Evolutionary conservation across 1,140 invertebrate species (phyloP).

Genomic region (Stenopsyche tienmushanensis): DNA sequence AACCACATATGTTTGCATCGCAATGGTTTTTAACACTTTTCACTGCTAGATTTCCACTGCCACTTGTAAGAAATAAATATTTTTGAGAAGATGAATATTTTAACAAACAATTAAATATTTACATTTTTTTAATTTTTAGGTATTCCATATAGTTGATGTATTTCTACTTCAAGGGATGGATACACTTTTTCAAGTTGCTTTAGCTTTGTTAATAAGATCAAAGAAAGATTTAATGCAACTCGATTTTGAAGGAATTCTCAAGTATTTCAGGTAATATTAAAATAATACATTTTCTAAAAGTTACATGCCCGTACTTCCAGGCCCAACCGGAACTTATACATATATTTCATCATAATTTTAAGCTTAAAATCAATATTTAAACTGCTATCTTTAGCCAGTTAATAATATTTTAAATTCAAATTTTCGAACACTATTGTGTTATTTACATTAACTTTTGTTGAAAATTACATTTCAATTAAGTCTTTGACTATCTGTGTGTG

Average conservation of each 20-base stretch:
- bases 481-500: too few species aligned
- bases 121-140: slow-evolving; percentile 42
- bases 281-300: too few species aligned
- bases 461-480: too few species aligned
- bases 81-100: neutral
- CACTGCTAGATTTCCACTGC: slow-evolving; percentile 96
- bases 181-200: slow-evolving; percentile 93
- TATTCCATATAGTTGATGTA: slow-evolving; percentile 94
- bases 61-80: slow-evolving; percentile 67
- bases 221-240: slow-evolving; percentile 90
- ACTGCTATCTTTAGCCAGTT: too few species aligned
- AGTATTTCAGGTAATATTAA: slow-evolving; percentile 61
- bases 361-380: too few species aligned
- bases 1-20: slow-evolving; percentile 98
- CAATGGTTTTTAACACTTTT: slow-evolving; percentile 99
- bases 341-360: too few species aligned
- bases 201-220: slow-evolving; percentile 89
- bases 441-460: too few species aligned
- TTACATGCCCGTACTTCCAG: too few species aligned
- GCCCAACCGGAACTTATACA: too few species aligned
- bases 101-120: neutral
- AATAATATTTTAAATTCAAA: too few species aligned
- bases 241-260: slow-evolving; percentile 97
- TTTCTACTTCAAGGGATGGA: slow-evolving; percentile 93
- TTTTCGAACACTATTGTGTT: too few species aligned